These are phyloP conservation scores for Eudemis profundana DNA, from an alignment of 2,888 invertebrate genomes.

Conservation along the genomic window DNA sequence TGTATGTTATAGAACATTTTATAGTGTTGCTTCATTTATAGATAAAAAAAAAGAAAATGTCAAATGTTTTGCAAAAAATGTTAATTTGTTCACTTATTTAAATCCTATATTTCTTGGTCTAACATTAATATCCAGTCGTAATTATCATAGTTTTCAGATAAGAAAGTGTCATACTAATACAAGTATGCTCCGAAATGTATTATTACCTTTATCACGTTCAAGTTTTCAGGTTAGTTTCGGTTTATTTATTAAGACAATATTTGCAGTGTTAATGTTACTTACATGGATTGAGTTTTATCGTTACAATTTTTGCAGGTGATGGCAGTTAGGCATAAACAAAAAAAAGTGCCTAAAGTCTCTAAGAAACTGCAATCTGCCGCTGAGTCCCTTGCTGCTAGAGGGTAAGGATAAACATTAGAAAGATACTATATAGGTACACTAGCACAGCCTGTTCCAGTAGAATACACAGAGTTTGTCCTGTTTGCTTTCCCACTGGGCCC, in stretches of 20 bases:
- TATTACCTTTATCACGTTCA: slow-evolving; percentile 56
- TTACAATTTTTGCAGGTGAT: slow-evolving; percentile 58
- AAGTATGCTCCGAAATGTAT: slow-evolving; percentile 57
- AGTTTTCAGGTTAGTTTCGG: slow-evolving; percentile 70
- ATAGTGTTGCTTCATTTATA: not conserved
- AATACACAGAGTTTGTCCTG: too few relatives aligned
- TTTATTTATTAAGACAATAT: slow-evolving; percentile 32
- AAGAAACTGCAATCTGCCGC: slow-evolving; percentile 83
- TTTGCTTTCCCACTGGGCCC: too few relatives aligned
- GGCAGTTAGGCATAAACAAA: slow-evolving; percentile 65
- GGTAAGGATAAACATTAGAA: slow-evolving; percentile 76
- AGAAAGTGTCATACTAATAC: slow-evolving; percentile 52
- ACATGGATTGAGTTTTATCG: not conserved
- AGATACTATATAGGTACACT: too few relatives aligned
- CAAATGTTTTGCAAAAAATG: slow-evolving; percentile 29
- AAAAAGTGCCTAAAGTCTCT: slow-evolving; percentile 72
- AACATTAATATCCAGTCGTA: not conserved
- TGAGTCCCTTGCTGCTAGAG: slow-evolving; percentile 88
- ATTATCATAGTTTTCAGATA: not conserved
- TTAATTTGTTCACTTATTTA: not conserved
- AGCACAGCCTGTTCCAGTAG: too few relatives aligned
- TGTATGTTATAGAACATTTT: not conserved
- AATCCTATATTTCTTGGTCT: not conserved
- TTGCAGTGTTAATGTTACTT: not conserved
- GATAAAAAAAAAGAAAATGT: slow-evolving; percentile 4